Conservation (phyloP, 2,113 vertebrate species). For the Fregata magnificens region DNA sequence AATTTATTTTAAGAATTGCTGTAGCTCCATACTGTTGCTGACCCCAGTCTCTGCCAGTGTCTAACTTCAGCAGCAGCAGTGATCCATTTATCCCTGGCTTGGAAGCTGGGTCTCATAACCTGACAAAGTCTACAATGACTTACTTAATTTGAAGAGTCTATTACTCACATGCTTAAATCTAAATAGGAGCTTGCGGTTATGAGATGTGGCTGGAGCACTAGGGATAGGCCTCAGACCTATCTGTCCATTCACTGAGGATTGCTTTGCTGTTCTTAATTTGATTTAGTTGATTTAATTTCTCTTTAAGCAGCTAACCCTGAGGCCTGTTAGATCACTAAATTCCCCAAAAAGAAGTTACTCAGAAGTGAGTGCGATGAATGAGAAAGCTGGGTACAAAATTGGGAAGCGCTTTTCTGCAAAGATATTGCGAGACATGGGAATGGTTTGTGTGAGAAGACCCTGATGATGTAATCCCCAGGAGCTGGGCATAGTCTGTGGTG, state of each 20-base stretch:
- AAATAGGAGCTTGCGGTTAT: background rate
- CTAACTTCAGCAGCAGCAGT: background rate
- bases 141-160: background rate
- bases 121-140: background rate
- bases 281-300: background rate
- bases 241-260: background rate
- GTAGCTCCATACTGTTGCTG: background rate
- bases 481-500: background rate
- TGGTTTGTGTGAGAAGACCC: background rate
- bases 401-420: background rate
- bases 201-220: background rate
- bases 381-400: background rate
- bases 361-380: background rate
- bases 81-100: background rate
- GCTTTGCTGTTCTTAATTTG: background rate
- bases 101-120: background rate
- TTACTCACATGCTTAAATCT: background rate
- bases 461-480: background rate
- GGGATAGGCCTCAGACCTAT: background rate
- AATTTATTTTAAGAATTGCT: constrained; percentile 13
- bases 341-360: background rate
- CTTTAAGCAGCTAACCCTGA: background rate
- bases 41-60: background rate
- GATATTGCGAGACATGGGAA: accelerated
- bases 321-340: background rate